These are phyloP conservation scores for Himantopus leucocephalus DNA, from an alignment of 2,113 vertebrate species.

Conservation along the genomic window DNA sequence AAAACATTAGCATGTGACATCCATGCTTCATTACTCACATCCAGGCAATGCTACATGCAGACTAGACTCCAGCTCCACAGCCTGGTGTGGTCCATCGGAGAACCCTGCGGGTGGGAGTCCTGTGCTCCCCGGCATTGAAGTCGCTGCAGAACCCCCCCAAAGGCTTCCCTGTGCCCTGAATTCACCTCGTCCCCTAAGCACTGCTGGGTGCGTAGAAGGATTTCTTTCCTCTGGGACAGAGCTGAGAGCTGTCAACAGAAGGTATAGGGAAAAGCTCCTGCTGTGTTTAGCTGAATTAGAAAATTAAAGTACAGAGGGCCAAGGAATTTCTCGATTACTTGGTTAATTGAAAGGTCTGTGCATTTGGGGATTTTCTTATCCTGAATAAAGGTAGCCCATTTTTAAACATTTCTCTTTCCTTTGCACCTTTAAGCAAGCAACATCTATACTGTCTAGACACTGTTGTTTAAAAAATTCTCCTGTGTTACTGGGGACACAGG, in stretches of 20 bases:
- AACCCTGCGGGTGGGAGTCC: not conserved
- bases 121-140: accelerated
- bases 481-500: not conserved
- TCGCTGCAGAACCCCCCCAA: not conserved
- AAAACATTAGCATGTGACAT: accelerated
- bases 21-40: not conserved
- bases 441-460: not conserved
- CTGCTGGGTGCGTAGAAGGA: not conserved
- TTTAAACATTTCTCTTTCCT: not conserved
- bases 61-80: not conserved
- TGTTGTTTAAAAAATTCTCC: not conserved
- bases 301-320: not conserved
- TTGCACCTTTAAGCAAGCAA: not conserved
- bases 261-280: not conserved
- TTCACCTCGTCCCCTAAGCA: not conserved
- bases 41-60: not conserved
- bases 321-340: not conserved
- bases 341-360: not conserved
- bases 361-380: not conserved
- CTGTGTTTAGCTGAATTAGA: not conserved
- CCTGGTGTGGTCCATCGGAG: not conserved
- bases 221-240: not conserved
- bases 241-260: not conserved
- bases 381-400: not conserved
- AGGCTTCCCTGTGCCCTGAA: not conserved